These are phyloP conservation scores for Agapornis canus DNA, from an alignment of 2,797 vertebrate genomes.

Conservation along the genomic window DNA sequence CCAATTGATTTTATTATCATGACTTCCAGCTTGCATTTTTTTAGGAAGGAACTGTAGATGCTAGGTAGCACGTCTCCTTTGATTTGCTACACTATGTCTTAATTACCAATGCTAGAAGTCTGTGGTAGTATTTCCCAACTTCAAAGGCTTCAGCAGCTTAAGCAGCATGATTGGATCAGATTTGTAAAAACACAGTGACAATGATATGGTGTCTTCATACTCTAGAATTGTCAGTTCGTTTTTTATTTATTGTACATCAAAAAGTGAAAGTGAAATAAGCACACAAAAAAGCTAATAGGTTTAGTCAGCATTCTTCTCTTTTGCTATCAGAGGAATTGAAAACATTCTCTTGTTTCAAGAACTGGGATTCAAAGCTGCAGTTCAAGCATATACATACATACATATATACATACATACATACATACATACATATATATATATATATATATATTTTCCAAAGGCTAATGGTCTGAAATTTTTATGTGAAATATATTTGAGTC, in stretches of 20 bases:
- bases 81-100: slow-evolving; percentile 79
- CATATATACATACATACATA: neutral
- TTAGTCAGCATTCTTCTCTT: slow-evolving; percentile 49
- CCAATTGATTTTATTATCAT: slow-evolving; percentile 75
- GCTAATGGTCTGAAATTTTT: neutral
- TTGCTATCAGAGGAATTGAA: neutral
- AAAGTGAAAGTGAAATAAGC: slow-evolving; percentile 64
- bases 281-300: slow-evolving; percentile 21
- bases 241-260: slow-evolving; percentile 74
- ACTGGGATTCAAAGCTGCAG: neutral
- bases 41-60: slow-evolving; percentile 54
- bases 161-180: slow-evolving; percentile 56
- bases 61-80: slow-evolving; percentile 70
- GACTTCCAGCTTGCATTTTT: slow-evolving; percentile 51
- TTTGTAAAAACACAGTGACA: slow-evolving; percentile 59
- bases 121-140: slow-evolving; percentile 67
- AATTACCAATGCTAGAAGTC: slow-evolving; percentile 72
- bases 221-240: slow-evolving; percentile 65
- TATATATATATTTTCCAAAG: neutral
- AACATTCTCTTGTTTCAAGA: slow-evolving; percentile 29
- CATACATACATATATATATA: too few species aligned
- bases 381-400: neutral
- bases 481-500: neutral
- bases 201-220: slow-evolving; percentile 66
- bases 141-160: slow-evolving; percentile 70